Evolutionary conservation across 1,140 invertebrate species (phyloP).

Genomic region (Nomia melanderi): DNA sequence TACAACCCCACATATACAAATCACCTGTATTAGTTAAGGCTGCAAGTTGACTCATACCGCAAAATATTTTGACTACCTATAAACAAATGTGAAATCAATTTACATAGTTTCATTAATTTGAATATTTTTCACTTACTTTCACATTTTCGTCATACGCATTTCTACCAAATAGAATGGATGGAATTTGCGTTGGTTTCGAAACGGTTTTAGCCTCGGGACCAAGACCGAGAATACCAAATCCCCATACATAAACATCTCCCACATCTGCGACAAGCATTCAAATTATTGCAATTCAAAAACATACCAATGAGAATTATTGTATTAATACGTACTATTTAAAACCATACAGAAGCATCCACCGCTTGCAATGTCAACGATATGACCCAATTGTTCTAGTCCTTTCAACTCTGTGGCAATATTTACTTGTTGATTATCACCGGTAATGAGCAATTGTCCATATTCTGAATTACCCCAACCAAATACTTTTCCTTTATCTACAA

Average conservation of each 20-base stretch:
- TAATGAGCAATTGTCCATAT: conserved; percentile 90
- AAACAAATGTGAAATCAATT: conserved; percentile 11
- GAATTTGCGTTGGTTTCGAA: conserved; percentile 86
- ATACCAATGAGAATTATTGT: conserved; percentile 3
- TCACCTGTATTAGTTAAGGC: conserved; percentile 91
- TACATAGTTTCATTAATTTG: background rate
- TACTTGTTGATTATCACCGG: conserved; percentile 82
- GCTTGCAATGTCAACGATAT: conserved; percentile 90
- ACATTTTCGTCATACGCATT: conserved; percentile 90
- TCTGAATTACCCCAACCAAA: conserved; percentile 99
- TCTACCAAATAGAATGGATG: conserved; percentile 90
- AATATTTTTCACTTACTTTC: conserved; percentile 79
- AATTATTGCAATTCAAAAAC: conserved; percentile 37
- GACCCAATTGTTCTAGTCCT: conserved; percentile 85
- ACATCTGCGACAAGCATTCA: conserved; percentile 82
- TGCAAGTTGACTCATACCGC: conserved; percentile 90
- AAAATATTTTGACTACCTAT: conserved; percentile 82
- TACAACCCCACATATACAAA: conserved; percentile 95
- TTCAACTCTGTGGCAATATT: conserved; percentile 86
- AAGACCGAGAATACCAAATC: conserved; percentile 93
- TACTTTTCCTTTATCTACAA: conserved; percentile 92
- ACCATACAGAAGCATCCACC: conserved; percentile 94
- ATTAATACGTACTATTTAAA: conserved; percentile 86
- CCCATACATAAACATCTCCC: conserved; percentile 95
- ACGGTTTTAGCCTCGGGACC: conserved; percentile 89